A percentile compares a stretch with the other conserved stretches of the same genome.
Conservation (phyloP, 2,888 invertebrate genomes). For the Acronicta psi region DNA sequence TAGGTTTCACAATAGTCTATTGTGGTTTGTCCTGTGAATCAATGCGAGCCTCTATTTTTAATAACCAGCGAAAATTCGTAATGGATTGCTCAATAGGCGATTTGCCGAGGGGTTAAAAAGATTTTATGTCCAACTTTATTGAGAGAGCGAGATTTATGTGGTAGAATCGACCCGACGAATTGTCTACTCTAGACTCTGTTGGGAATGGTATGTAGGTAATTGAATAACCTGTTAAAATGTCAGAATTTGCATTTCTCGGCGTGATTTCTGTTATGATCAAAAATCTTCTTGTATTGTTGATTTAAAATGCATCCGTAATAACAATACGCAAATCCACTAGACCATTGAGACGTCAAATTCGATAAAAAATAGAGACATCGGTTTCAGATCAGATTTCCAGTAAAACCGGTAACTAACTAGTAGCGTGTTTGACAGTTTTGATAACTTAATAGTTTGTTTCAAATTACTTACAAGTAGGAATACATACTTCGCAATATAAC, state of each 20-base stretch:
- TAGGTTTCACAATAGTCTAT: conserved; percentile 51
- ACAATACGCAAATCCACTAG: conserved; percentile 41
- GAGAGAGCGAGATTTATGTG: conserved; percentile 30
- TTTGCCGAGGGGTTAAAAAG: conserved; percentile 35
- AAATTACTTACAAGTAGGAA: conserved; percentile 11
- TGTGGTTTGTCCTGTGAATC: conserved; percentile 56
- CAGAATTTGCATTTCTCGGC: conserved; percentile 5
- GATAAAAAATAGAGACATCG: conserved; percentile 36
- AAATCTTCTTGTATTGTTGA: conserved; percentile 18
- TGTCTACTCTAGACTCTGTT: conserved; percentile 11
- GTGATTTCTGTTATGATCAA: conserved; percentile 18
- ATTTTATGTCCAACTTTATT: conserved; percentile 40
- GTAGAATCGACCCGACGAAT: conserved; percentile 8
- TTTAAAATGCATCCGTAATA: conserved; percentile 31
- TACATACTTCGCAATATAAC: background rate
- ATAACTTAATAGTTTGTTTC: conserved; percentile 29
- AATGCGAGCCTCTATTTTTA: conserved; percentile 45
- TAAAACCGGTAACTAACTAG: conserved; percentile 32
- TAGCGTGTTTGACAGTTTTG: conserved; percentile 46
- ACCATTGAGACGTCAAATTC: conserved; percentile 31
- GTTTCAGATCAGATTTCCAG: conserved; percentile 51
- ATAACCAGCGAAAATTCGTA: conserved; percentile 33
- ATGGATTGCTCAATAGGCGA: conserved; percentile 33
- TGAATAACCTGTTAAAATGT: conserved; percentile 26
- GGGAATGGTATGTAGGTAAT: conserved; percentile 26